Conservation (phyloP, 2,113 vertebrate genomes). For the Sus scrofa region DNA sequence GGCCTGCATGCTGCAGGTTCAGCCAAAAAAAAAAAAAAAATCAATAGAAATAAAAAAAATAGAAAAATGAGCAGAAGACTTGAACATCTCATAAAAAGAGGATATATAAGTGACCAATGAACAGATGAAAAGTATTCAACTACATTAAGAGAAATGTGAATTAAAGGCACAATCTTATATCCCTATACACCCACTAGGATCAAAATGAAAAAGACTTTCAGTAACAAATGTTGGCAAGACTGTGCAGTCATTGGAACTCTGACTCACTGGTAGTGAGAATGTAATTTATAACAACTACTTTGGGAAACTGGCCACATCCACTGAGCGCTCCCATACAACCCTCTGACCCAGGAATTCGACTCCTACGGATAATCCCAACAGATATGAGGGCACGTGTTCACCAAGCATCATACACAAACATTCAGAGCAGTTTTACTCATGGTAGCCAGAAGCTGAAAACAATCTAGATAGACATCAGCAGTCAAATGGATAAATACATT, state of each 20-base stretch:
- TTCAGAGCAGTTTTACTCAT: neutral
- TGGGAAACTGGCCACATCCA: neutral
- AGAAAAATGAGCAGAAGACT: constrained; percentile 23
- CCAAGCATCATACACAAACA: neutral
- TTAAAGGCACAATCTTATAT: neutral
- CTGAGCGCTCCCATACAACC: neutral
- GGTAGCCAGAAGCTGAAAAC: neutral
- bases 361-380: neutral
- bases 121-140: neutral
- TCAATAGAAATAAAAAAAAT: constrained; percentile 15
- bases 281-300: neutral
- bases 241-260: neutral
- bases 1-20: no score
- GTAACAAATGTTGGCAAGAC: neutral
- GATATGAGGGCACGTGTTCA: neutral
- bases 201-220: neutral
- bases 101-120: neutral
- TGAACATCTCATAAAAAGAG: neutral
- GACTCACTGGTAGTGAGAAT: neutral
- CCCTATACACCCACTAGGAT: neutral
- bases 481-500: neutral
- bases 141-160: constrained; percentile 16
- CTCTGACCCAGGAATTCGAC: neutral
- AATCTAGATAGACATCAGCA: neutral
- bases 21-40: neutral